Percentiles rank a stretch among this genome's conserved stretches.
These are phyloP conservation scores for Xerus rutilus DNA, from an alignment of 2,797 vertebrate species.

Conservation along the genomic window DNA sequence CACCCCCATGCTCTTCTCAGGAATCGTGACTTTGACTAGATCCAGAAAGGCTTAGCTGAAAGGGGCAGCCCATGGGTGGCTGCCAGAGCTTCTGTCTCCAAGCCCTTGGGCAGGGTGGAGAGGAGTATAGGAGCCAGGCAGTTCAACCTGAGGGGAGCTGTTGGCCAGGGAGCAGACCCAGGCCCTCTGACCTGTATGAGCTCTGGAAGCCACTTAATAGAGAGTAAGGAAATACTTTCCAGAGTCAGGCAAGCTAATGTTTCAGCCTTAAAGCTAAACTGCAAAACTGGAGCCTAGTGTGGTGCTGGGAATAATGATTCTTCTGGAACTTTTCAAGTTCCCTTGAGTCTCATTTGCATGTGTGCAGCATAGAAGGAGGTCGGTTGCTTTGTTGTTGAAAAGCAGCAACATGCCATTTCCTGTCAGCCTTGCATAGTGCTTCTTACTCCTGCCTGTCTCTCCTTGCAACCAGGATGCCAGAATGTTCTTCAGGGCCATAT, in stretches of 20 bases:
- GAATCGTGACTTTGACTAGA: slow-evolving; percentile 59
- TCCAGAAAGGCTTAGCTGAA: slow-evolving; percentile 35
- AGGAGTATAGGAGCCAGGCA: not conserved
- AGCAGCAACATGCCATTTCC: not conserved
- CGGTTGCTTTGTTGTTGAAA: slow-evolving; percentile 25
- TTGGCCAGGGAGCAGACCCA: not conserved
- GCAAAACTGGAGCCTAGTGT: not conserved
- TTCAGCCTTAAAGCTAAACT: slow-evolving; percentile 25
- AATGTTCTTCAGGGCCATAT: slow-evolving; percentile 40
- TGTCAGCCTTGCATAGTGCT: not conserved
- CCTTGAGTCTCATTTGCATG: slow-evolving; percentile 1
- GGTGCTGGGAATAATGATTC: not conserved
- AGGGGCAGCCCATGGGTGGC: not conserved
- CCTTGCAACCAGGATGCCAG: not conserved
- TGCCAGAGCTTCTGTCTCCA: not conserved
- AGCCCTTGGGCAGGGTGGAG: accelerated
- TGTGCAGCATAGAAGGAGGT: not conserved
- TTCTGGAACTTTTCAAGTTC: slow-evolving; percentile 63
- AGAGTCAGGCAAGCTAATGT: not conserved
- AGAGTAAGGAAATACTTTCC: slow-evolving; percentile 62
- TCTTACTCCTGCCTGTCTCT: not conserved
- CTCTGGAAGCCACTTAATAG: not conserved
- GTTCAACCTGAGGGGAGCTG: not conserved
- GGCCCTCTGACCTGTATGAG: not conserved
- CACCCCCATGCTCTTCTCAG: not conserved